Base-by-base conservation (phyloP, 2,113 vertebrate species). In the Melospiza georgiana region DNA sequence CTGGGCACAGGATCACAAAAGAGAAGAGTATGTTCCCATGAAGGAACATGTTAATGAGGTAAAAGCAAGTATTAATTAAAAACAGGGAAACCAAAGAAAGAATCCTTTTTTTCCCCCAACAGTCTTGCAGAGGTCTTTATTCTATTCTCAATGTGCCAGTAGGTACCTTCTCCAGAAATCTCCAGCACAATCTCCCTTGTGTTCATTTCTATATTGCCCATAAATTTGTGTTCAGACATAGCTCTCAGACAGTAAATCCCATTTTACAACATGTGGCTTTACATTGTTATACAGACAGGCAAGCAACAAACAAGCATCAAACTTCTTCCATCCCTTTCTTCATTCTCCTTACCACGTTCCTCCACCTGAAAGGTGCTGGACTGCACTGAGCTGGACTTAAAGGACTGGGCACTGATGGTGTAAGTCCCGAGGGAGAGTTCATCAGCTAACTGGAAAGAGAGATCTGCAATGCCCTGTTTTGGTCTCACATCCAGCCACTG, bases 401-500 rank as follows among this genome's bases (percentile, higher is more conserved):
- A 77, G 72, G 88, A 57, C 31, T 77, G 79, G 22, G 72, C 65
- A 3, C 14, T 79, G 77, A 98, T 82, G 15, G 93, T 97, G 27
- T 97, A 98, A 72, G 78, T 97, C 14, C 97, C 98, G 83, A 97
- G 73, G 3, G 39, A 86, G 17, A 97, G 81, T 43, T 97, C 94
- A 5, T 59, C 39, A 54, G 97, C 96, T 79, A 97, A 59, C 7
- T 96, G 96, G 68, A 97, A 97, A 37, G 95, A 97, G 5, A 98
- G 87, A 5, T 97, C 97, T 75, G 88, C 96, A 35, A 97, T 97
- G 89, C 96, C 97, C 33, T 95, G 94, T 39, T 65, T 77, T 6
- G 97, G 95, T n/a, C 58, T 86, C 89, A 98, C 95, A 20, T 98
- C 90, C 92, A 97, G 84, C 97, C 96, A 98, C 49, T 96, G 97